Conservation (phyloP, 2,797 vertebrate genomes). For the Coranthus polyacanthus region DNA sequence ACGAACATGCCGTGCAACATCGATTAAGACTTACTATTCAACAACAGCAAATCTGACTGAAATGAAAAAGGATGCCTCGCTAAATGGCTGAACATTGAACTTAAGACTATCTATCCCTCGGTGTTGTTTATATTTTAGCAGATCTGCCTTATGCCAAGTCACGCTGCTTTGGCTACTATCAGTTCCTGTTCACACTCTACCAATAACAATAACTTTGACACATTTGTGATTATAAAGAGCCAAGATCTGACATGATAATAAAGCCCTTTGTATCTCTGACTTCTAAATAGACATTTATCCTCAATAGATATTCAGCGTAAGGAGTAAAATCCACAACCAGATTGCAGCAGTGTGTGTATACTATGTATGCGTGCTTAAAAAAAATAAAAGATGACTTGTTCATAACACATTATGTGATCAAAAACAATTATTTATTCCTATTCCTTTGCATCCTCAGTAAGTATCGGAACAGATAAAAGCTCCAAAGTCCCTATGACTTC, state of each 20-base stretch:
- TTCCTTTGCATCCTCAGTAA: constrained; percentile 11
- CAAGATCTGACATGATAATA: not conserved
- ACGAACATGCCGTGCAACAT: too few relatives aligned
- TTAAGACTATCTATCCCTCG: not conserved
- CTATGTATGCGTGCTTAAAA: too few relatives aligned
- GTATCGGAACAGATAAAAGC: constrained; percentile 20
- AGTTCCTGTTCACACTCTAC: not conserved
- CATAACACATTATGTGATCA: not conserved
- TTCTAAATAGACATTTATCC: too few relatives aligned
- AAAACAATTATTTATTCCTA: constrained; percentile 7
- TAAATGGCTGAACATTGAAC: not conserved
- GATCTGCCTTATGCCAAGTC: too few relatives aligned
- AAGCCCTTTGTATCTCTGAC: too few relatives aligned
- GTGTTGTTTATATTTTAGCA: too few relatives aligned
- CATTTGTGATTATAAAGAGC: not conserved
- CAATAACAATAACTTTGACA: too few relatives aligned
- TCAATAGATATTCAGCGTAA: not conserved
- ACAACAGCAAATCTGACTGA: too few relatives aligned
- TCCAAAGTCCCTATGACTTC: constrained; percentile 16
- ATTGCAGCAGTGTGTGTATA: too few relatives aligned
- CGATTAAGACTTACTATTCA: too few relatives aligned
- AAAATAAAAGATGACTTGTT: too few relatives aligned
- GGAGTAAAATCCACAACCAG: not conserved
- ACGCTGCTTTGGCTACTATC: not conserved
- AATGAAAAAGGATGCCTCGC: too few relatives aligned